Evolutionary conservation across 1,140 invertebrate species (phyloP).

Genomic region (Pseudomyrmex gracilis): DNA sequence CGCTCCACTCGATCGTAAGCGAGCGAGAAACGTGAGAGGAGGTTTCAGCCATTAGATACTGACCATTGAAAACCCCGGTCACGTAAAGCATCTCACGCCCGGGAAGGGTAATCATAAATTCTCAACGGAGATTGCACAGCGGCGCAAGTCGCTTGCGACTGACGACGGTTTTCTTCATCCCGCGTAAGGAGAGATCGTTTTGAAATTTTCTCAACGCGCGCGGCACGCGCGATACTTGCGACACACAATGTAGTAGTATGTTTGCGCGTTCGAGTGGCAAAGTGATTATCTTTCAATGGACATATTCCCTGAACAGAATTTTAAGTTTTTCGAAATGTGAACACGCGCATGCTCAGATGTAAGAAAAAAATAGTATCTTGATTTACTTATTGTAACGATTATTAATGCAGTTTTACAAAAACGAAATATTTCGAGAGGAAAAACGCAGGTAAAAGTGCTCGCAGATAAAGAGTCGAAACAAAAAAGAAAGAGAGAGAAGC

Average conservation of each 20-base stretch:
- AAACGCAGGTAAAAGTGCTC: background rate
- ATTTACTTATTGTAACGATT: too few species aligned
- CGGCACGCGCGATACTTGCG: background rate
- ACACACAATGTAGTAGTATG: background rate
- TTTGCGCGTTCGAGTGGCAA: background rate
- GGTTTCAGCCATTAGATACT: constrained; percentile 65
- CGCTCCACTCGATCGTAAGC: constrained; percentile 36
- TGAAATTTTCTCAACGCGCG: constrained; percentile 30
- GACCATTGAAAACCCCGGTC: constrained; percentile 75
- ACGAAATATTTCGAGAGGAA: background rate
- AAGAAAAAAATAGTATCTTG: too few species aligned
- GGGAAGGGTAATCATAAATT: constrained; percentile 79
- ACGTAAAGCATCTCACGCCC: constrained; percentile 78
- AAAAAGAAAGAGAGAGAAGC: background rate
- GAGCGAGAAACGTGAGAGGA: constrained; percentile 24
- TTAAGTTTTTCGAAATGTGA: background rate
- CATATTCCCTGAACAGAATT: background rate
- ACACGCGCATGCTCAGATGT: background rate
- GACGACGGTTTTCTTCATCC: constrained; percentile 73
- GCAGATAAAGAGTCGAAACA: background rate
- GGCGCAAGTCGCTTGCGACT: constrained; percentile 67
- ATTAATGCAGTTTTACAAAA: background rate
- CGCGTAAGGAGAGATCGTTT: constrained; percentile 11
- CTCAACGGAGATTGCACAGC: constrained; percentile 72
- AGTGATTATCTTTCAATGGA: background rate